Percentiles rank a stretch among this genome's conserved stretches.
These are phyloP conservation scores for Oithona nana DNA, from an alignment of 2,888 invertebrate genomes.

Conservation along the genomic window DNA sequence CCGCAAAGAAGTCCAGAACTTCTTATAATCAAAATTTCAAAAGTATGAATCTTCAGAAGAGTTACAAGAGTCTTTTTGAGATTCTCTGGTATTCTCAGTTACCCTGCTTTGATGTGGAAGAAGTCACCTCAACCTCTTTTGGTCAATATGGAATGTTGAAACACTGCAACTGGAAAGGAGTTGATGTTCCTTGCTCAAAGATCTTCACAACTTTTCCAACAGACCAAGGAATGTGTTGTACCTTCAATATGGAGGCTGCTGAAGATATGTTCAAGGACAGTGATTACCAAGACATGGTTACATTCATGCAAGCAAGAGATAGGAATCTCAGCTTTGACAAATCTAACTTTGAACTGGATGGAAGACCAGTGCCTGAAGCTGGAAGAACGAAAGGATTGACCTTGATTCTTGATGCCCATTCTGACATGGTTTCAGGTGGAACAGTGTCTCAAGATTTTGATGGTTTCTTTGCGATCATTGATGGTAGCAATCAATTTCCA, in stretches of 20 bases:
- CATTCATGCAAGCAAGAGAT: neutral
- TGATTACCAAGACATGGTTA: neutral
- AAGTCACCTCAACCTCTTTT: neutral
- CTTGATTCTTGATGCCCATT: constrained; percentile 6
- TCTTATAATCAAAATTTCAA: neutral
- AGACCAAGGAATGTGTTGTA: constrained; percentile 5
- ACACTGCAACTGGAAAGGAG: constrained; percentile 2
- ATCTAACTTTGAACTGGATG: neutral
- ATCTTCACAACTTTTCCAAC: constrained; percentile 8
- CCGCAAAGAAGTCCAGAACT: neutral
- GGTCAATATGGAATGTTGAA: neutral
- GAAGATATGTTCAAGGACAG: neutral
- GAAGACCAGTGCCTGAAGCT: neutral
- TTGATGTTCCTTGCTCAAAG: neutral
- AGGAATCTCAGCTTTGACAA: neutral
- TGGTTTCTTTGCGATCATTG: constrained; percentile 5
- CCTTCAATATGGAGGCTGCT: constrained; percentile 8
- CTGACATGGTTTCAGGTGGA: neutral
- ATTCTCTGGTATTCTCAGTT: constrained; percentile 5
- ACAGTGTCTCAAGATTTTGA: neutral
- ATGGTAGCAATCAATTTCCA: neutral
- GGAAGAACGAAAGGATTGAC: constrained; percentile 4
- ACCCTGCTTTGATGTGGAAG: neutral
- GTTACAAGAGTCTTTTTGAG: constrained; percentile 1
- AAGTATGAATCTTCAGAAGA: neutral